Evolutionary conservation across 2,888 invertebrate species (phyloP), one percentile per base, ranked within the genome.

Genomic region (Conomelus anceps): DNA sequence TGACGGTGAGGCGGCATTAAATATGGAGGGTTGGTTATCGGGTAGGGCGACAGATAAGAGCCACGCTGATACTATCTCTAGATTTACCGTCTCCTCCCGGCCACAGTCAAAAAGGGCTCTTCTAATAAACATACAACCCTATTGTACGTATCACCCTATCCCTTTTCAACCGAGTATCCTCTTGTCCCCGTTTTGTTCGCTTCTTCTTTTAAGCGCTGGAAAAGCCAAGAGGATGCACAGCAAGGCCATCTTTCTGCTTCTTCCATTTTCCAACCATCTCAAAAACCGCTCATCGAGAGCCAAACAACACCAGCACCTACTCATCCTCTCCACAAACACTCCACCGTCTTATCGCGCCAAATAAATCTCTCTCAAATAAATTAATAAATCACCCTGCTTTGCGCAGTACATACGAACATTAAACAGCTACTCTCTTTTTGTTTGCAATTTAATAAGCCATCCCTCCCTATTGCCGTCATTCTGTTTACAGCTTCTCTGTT

Each of bases 51-150:
- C 63, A 63, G 63, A 63, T 63, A 63, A 63, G 63, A 63, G 63
- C 63, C 63, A n/a, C 63, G 63, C 63, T 63, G 63, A 63, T 63
- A 63, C 63, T 63, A 63, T 63, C 63, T 63, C 63, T 63, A 63
- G 63, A 63, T 63, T 63, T 63, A 63, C 63, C 63, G 63, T 63
- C 63, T 63, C 13, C 63, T n/a, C 63, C 63, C 63, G n/a, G 63
- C 63, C 63, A 63, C 63, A 63, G 63, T 63, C 63, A 63, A 63
- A 63, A 85, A 85, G 85, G 85, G 85, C 24, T 85, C 85, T 85
- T 85, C 85, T 85, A 85, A 85, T 85, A 85, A 85, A 85, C 85
- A 85, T 85, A 85, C 85, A 23, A 23, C 85, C 85, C 85, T 85
- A 85, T 85, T 85, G 85, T 85, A 85, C 23, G 20, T 23, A 85